Evolutionary conservation across 92 coral and sea anemone genomes (phyloP).

Genomic region (Heteractis magnifica): DNA sequence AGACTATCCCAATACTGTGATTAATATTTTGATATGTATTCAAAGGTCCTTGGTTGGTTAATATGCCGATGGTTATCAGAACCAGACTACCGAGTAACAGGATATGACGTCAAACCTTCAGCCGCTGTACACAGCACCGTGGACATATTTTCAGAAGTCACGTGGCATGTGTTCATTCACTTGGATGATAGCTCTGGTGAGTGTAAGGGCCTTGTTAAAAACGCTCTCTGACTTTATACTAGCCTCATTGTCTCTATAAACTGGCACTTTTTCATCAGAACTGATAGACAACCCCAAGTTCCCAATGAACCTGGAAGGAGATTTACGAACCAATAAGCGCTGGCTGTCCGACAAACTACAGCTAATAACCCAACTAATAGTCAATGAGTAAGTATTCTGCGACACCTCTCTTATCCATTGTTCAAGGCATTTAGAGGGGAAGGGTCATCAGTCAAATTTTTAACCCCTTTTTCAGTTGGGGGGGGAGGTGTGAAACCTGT

Average conservation of each 20-base stretch:
- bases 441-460: too few relatives aligned
- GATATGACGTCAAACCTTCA: constrained; percentile 44
- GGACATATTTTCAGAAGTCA: constrained; percentile 64
- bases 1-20: too few relatives aligned
- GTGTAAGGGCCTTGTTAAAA: neutral
- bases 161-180: constrained; percentile 72
- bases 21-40: neutral
- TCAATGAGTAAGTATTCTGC: constrained; percentile 58
- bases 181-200: constrained; percentile 48
- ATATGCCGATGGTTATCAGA: constrained; percentile 79
- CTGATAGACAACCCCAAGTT: constrained; percentile 59
- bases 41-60: constrained; percentile 70
- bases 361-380: constrained; percentile 50
- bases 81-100: constrained; percentile 44
- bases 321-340: constrained; percentile 62
- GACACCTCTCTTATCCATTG: neutral
- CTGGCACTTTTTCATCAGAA: constrained; percentile 23
- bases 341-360: constrained; percentile 73
- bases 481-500: too few relatives aligned
- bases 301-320: constrained; percentile 73
- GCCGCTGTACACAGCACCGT: constrained; percentile 46
- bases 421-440: neutral
- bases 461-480: too few relatives aligned
- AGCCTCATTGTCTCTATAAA: neutral
- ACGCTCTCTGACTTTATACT: neutral